Evolutionary conservation across 2,113 vertebrate species (phyloP), one percentile per base, ranked within the genome.

Genomic region (Pampusana beccarii): DNA sequence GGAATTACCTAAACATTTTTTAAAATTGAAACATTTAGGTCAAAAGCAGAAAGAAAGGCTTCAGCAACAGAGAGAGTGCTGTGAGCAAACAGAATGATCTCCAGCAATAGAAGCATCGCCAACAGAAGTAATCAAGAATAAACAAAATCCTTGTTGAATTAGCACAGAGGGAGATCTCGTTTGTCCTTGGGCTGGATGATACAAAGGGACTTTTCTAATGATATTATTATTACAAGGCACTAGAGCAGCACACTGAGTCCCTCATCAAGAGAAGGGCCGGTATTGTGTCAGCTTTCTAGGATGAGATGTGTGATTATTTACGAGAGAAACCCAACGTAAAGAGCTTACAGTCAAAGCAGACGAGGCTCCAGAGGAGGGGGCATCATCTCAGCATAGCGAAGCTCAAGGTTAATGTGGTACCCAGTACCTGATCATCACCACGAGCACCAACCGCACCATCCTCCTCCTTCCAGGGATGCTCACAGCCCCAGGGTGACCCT

Each of bases 91-190:
- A 91, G 74, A 80, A 56, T 3, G 2, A 74, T 60, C 67, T 80
- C 67, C 36, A 23, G 60, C 11, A 48, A 58, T 10, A 51, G 11
- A n/a, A 62, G 46, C 3, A 0, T 88, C 64, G 64, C 56, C 65
- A 70, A 79, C 44, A 75, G 86, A 78, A 97, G 88, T 82, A 82
- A 86, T 78, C 36, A 89, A 56, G 38, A 96, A 94, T 90, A 92
- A 94, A 88, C 77, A 92, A 93, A 84, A 81, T 85, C 73, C 77
- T 33, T 84, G 80, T 75, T 86, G 90, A 92, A 93, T 92, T 86
- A 89, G 72, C 86, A 61, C 65, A 88, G 75, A 90, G 86, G 74
- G 93, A 79, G 72, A 92, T 65, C 83, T 92, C 25, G 0, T 57
- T 92, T 86, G 90, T 90, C 93, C 90, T 93, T 93, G 91, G 84